These are phyloP conservation scores for Eulacestoma nigropectus DNA, from an alignment of 2,113 vertebrate genomes.

Conservation along the genomic window DNA sequence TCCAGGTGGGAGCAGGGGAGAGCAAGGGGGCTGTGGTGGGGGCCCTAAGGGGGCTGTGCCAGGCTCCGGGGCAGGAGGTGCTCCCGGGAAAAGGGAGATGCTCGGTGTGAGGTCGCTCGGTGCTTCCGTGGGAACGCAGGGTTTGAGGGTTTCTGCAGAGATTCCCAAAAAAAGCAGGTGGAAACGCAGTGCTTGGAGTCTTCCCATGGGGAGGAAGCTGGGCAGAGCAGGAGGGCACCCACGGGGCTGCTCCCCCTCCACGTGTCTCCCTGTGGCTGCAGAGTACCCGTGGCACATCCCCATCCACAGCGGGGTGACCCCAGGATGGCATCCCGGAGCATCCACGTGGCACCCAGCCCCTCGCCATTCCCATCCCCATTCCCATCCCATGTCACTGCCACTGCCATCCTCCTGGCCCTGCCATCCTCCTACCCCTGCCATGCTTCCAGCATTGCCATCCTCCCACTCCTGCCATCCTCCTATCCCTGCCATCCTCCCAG, in stretches of 20 bases:
- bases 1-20: neutral
- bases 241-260: accelerated
- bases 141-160: neutral
- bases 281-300: accelerated
- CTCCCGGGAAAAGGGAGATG: accelerated
- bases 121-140: accelerated
- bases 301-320: accelerated
- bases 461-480: accelerated
- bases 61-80: neutral
- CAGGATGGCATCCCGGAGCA: accelerated
- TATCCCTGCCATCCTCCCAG: no score
- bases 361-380: accelerated
- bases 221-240: neutral
- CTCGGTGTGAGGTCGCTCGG: accelerated
- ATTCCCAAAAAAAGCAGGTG: neutral
- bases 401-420: neutral
- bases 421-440: neutral
- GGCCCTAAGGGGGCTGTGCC: neutral
- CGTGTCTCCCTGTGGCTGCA: accelerated
- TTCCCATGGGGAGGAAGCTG: no score
- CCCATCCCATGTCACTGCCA: neutral
- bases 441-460: neutral
- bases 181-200: accelerated
- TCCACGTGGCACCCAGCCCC: accelerated
- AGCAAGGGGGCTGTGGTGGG: no score